phyloP scores from a whole-genome alignment of 1,140 invertebrate species.

The Magallana gigas region DNA sequence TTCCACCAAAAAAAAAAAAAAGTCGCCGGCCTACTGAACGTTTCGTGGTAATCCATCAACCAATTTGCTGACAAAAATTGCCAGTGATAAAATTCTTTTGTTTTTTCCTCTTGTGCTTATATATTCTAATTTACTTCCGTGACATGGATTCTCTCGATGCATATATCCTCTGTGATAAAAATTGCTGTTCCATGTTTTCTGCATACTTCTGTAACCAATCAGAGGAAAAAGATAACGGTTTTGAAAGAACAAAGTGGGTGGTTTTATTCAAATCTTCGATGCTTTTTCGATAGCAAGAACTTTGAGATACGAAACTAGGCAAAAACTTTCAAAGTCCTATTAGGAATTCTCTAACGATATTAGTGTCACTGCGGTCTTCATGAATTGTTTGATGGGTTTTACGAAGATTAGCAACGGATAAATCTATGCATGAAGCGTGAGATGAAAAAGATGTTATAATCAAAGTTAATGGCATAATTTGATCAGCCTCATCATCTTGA shows the following conservation, averaged over 20 bases:
- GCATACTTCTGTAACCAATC: not conserved
- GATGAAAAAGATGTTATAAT: slow-evolving; percentile 29
- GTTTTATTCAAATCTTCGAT: not conserved
- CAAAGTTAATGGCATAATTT: slow-evolving; percentile 10
- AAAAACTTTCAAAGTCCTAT: not conserved
- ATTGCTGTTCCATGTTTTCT: slow-evolving; percentile 4
- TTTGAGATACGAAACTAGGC: not conserved
- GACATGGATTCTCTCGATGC: not conserved
- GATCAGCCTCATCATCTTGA: not conserved
- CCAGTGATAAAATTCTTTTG: no score
- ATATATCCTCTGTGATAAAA: not conserved
- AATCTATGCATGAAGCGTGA: not conserved
- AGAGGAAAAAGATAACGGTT: not conserved
- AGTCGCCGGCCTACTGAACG: not conserved
- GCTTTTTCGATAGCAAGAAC: not conserved
- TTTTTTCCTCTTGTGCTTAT: no score
- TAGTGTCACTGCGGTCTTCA: slow-evolving; percentile 4
- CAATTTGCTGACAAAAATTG: not conserved
- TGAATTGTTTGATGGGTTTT: slow-evolving; percentile 16
- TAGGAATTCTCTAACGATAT: slow-evolving; percentile 4
- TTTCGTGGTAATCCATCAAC: not conserved
- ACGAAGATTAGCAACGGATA: not conserved
- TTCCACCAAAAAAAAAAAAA: not conserved
- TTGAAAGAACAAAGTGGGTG: not conserved
- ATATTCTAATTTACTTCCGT: not conserved